Percentiles rank a stretch among this genome's conserved stretches.
phyloP scores from a whole-genome alignment of 2,113 vertebrate species.

The Dipodomys stephensi region DNA sequence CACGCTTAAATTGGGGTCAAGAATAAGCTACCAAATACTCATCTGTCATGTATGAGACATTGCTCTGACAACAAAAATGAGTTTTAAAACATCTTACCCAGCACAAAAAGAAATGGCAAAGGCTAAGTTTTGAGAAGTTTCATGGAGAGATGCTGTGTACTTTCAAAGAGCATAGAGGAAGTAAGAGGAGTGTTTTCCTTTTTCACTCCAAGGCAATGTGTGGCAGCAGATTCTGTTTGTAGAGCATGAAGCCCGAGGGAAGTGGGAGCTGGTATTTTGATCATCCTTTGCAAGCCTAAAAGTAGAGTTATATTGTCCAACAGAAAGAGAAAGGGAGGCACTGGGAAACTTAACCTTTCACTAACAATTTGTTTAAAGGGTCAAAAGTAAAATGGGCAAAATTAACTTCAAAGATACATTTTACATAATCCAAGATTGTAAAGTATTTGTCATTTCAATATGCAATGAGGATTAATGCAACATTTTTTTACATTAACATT shows the following conservation, averaged over 20 bases:
- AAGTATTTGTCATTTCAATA: background rate
- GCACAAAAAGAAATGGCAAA: too few species aligned
- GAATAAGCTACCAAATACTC: too few species aligned
- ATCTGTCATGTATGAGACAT: too few species aligned
- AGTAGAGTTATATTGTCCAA: background rate
- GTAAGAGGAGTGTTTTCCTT: background rate
- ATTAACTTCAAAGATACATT: background rate
- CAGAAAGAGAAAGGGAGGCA: background rate
- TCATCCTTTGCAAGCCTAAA: background rate
- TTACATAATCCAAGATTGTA: background rate
- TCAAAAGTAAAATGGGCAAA: background rate
- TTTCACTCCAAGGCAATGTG: background rate
- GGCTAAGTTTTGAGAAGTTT: too few species aligned
- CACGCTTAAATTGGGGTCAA: too few species aligned
- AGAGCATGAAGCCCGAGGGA: too few species aligned
- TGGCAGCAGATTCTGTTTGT: background rate
- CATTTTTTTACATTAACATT: background rate
- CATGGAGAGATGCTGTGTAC: too few species aligned
- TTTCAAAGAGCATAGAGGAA: background rate
- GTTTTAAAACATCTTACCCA: too few species aligned
- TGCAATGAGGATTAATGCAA: background rate
- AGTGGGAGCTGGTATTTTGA: background rate
- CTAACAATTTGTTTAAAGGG: background rate
- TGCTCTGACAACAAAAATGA: too few species aligned
- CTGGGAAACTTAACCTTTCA: too few species aligned